phyloP scores from a whole-genome alignment of 2,797 vertebrate genomes.

The Rhadinocentrus ornatus region DNA sequence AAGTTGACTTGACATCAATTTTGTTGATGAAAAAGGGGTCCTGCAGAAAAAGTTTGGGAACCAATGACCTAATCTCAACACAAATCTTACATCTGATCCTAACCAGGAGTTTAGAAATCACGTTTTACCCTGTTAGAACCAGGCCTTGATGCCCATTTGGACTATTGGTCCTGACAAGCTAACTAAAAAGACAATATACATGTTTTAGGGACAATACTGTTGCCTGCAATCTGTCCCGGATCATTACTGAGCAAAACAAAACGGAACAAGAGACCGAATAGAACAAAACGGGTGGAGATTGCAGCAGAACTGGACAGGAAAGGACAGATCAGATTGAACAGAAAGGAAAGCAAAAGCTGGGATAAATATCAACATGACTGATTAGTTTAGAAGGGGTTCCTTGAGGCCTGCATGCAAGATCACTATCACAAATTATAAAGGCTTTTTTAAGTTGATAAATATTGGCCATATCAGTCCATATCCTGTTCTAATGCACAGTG shows the following conservation, averaged over 20 bases:
- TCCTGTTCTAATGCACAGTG: not conserved
- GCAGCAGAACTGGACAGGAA: slow-evolving; percentile 53
- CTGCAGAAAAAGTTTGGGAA: too few species aligned
- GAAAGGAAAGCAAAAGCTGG: slow-evolving; percentile 26
- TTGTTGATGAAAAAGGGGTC: too few species aligned
- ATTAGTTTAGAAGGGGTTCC: slow-evolving; percentile 15
- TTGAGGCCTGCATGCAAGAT: slow-evolving; percentile 5
- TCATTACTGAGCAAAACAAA: slow-evolving; percentile 57
- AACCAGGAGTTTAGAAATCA: not conserved
- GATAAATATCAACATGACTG: slow-evolving; percentile 21
- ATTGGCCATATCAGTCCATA: not conserved
- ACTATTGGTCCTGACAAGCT: not conserved
- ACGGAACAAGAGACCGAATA: slow-evolving; percentile 30
- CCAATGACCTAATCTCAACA: not conserved
- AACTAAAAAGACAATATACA: not conserved
- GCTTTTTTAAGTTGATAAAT: slow-evolving; percentile 10
- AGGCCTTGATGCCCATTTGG: not conserved
- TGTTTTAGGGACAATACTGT: slow-evolving; percentile 11
- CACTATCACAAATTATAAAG: slow-evolving; percentile 17
- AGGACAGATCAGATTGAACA: slow-evolving; percentile 48
- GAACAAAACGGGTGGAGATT: slow-evolving; percentile 40
- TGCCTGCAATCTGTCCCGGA: slow-evolving; percentile 29
- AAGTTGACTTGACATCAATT: too few species aligned
- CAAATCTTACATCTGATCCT: not conserved
- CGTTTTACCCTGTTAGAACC: not conserved